Percentiles rank a stretch among this genome's conserved stretches.
Conservation (phyloP, 2,797 vertebrate species). For the Gallinago solitaria region DNA sequence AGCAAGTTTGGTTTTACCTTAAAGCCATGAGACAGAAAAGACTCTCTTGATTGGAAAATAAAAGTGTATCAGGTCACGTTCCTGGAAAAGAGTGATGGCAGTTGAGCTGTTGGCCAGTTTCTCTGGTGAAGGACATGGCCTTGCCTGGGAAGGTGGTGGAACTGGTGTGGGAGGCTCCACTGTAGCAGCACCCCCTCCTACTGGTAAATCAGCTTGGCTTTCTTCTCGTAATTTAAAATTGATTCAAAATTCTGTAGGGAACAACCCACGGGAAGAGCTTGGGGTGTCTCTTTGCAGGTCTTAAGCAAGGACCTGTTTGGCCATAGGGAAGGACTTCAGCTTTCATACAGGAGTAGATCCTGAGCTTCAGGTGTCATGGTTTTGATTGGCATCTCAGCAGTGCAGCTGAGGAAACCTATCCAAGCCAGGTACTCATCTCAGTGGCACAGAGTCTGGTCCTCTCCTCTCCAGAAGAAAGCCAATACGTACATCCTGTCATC, state of each 20-base stretch:
- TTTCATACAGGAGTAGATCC: background rate
- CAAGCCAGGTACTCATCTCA: background rate
- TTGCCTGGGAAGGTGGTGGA: background rate
- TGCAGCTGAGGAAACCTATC: background rate
- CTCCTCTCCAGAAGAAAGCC: background rate
- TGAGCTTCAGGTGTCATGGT: background rate
- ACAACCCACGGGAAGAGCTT: background rate
- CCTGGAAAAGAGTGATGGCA: background rate
- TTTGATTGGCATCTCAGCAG: background rate
- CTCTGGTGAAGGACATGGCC: background rate
- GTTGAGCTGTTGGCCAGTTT: background rate
- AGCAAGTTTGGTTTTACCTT: background rate
- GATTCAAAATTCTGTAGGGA: background rate
- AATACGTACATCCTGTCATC: background rate
- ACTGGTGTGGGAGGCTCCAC: background rate
- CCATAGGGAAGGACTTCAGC: background rate
- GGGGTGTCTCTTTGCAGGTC: background rate
- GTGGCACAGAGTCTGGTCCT: background rate
- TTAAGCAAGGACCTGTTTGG: background rate
- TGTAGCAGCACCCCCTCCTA: background rate
- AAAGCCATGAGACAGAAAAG: background rate
- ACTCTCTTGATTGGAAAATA: background rate
- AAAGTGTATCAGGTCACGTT: background rate
- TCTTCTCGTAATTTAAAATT: background rate
- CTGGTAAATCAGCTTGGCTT: conserved; percentile 10